Base-by-base conservation (phyloP, 2,113 vertebrate genomes). In the Cyprinodon variegatus region DNA sequence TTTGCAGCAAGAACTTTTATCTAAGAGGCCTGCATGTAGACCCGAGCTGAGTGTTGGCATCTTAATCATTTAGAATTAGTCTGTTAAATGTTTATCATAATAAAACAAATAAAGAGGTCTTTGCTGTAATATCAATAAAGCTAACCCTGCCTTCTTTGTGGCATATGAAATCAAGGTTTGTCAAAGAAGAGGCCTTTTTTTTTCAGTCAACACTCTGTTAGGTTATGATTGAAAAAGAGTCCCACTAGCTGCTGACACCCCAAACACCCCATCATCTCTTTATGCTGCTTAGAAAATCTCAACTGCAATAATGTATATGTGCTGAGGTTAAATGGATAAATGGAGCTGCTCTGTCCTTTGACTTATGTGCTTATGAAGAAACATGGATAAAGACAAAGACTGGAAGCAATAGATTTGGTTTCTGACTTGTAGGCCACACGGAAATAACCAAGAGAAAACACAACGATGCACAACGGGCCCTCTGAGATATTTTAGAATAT, bases 171-270 rank as follows among this genome's bases (percentile, higher is more conserved):
- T 61, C 65, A 73, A 82, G 87, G 83, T 87, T 88, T 77, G 79
- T 74, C 70, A 83, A 79, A 86, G 83, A 81, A 87, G 73, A 88
- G 29, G 69, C 74, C 59, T 60, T 70, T 75, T 86, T 69, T 82
- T 50, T 68, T 57, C 53, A 13, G 39, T 29, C 29, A 68, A 73
- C 39, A 12, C 65, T 39, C 60, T 65, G 53, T 62, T 65, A 70
- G 50, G 65, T 71, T 76, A 53, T 65, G 57, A 41, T 53, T 83
- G 78, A 83, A 71, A 86, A 76, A 50, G 68, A 70, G 81, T 22
- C 74, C 43, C 13, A n/a, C 50, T 75, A 80, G 17, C 57, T 43
- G 41, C 41, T 64, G 72, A 61, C 53, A 61, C 20, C 20, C 60
- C 68, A 20, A 57, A 72, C 61, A 73, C 60, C 59, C 64, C 63